Percentiles rank a stretch among this genome's conserved stretches.
These are phyloP conservation scores for Acipenser oxyrinchus DNA, from an alignment of 2,797 vertebrate genomes.

Conservation along the genomic window DNA sequence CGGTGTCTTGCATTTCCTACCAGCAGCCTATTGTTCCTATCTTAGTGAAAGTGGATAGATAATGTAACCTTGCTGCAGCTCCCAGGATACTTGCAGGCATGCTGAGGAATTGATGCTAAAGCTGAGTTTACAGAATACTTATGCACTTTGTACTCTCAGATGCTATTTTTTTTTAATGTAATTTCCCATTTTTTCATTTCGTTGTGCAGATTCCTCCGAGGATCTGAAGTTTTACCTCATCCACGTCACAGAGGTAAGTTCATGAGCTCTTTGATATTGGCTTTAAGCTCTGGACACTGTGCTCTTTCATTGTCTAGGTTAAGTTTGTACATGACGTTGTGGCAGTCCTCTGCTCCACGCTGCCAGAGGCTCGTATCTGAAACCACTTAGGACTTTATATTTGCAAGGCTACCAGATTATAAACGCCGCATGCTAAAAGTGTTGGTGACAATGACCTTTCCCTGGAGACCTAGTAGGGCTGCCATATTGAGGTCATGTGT, in stretches of 20 bases:
- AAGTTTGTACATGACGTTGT: too few species aligned
- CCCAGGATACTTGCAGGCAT: background rate
- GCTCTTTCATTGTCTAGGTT: too few species aligned
- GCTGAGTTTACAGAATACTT: background rate
- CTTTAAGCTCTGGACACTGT: too few species aligned
- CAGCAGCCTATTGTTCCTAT: background rate
- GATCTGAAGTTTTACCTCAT: conserved; percentile 86
- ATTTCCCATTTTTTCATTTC: conserved; percentile 4
- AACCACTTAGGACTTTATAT: too few species aligned
- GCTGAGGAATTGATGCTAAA: background rate
- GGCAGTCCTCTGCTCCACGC: too few species aligned
- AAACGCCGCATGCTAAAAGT: too few species aligned
- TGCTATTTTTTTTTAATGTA: background rate
- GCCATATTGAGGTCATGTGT: too few species aligned
- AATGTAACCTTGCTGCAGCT: background rate
- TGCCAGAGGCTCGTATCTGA: too few species aligned
- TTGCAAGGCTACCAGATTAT: too few species aligned
- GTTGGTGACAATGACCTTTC: too few species aligned
- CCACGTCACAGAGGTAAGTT: conserved; percentile 89
- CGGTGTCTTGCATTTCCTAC: background rate
- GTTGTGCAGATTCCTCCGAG: conserved; percentile 63
- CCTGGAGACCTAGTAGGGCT: too few species aligned
- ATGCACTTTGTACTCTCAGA: background rate
- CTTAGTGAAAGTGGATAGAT: background rate
- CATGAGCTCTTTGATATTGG: background rate